Percentiles rank a stretch among this genome's conserved stretches.
Conservation (phyloP, 2,797 vertebrate genomes). For the Pipistrellus pipistrellus region DNA sequence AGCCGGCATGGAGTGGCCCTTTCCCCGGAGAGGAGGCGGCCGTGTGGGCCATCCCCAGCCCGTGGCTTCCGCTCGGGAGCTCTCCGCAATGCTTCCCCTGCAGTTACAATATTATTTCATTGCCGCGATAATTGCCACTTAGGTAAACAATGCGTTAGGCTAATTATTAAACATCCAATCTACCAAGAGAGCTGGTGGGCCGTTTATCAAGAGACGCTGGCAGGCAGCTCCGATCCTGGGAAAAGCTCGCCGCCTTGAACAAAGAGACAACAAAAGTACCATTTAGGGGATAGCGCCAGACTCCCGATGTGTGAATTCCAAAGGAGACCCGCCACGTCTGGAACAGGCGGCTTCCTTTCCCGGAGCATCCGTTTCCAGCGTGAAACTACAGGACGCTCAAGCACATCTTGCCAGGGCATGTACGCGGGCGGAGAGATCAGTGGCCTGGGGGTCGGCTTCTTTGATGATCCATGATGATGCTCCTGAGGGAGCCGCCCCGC, state of each 20-base stretch:
- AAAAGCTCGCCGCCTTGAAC: slow-evolving; percentile 42
- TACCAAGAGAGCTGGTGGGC: slow-evolving; percentile 53
- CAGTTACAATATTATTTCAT: slow-evolving; percentile 67
- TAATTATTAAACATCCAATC: slow-evolving; percentile 71
- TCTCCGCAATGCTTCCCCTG: slow-evolving; percentile 42
- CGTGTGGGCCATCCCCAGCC: slow-evolving; percentile 71
- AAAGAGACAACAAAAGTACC: slow-evolving; percentile 61
- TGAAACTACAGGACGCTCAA: slow-evolving; percentile 70
- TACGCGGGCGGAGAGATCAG: slow-evolving; percentile 49
- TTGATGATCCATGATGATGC: slow-evolving; percentile 69
- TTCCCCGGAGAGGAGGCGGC: slow-evolving; percentile 49
- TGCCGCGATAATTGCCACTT: slow-evolving; percentile 37
- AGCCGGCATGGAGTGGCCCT: slow-evolving; percentile 18
- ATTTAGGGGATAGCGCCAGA: slow-evolving; percentile 26
- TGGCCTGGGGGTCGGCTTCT: slow-evolving; percentile 69
- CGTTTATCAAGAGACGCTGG: slow-evolving; percentile 44
- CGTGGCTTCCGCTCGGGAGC: slow-evolving; percentile 55
- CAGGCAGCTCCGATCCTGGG: slow-evolving; percentile 31
- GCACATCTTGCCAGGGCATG: slow-evolving; percentile 62
- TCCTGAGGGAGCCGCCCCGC: slow-evolving; percentile 62
- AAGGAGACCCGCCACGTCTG: slow-evolving; percentile 13
- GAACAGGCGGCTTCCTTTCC: slow-evolving; percentile 54
- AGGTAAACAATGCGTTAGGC: slow-evolving; percentile 59
- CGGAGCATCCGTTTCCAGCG: neutral
- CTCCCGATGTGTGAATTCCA: neutral